Conservation (phyloP, 1,140 invertebrate species). For the Magallana gigas region DNA sequence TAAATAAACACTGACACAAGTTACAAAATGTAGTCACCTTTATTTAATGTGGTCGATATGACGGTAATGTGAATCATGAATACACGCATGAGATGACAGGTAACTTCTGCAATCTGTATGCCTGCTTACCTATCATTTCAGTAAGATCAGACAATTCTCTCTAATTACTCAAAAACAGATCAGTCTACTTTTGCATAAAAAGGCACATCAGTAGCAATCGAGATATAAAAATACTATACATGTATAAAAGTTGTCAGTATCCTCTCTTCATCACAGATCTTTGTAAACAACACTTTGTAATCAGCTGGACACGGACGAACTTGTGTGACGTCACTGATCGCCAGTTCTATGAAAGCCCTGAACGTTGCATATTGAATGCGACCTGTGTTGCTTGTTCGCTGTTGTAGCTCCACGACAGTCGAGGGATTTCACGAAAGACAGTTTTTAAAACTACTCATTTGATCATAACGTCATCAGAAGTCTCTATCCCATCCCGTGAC, state of each 20-base stretch:
- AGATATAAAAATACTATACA: slow-evolving; percentile 31
- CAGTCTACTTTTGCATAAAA: background rate
- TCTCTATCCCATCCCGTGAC: slow-evolving; percentile 79
- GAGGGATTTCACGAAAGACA: slow-evolving; percentile 24
- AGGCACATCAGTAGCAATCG: slow-evolving; percentile 23
- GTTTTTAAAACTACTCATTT: slow-evolving; percentile 33
- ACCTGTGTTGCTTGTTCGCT: background rate
- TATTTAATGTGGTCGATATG: background rate
- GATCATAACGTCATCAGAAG: slow-evolving; percentile 67
- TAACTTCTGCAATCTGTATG: background rate
- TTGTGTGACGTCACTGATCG: slow-evolving; percentile 11
- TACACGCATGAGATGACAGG: background rate
- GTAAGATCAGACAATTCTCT: background rate
- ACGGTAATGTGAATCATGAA: background rate
- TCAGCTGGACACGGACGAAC: background rate
- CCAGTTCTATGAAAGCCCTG: slow-evolving; percentile 24
- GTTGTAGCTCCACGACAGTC: slow-evolving; percentile 34
- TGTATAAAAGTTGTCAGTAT: background rate
- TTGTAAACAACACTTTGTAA: slow-evolving; percentile 12
- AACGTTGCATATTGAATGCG: background rate
- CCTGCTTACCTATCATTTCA: background rate
- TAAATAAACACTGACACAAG: too few relatives aligned
- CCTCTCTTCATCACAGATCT: slow-evolving; percentile 30
- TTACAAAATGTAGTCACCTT: background rate
- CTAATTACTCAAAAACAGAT: background rate